These are phyloP conservation scores for Agonopterix heracliana DNA, from an alignment of 2,888 invertebrate species.

Conservation along the genomic window DNA sequence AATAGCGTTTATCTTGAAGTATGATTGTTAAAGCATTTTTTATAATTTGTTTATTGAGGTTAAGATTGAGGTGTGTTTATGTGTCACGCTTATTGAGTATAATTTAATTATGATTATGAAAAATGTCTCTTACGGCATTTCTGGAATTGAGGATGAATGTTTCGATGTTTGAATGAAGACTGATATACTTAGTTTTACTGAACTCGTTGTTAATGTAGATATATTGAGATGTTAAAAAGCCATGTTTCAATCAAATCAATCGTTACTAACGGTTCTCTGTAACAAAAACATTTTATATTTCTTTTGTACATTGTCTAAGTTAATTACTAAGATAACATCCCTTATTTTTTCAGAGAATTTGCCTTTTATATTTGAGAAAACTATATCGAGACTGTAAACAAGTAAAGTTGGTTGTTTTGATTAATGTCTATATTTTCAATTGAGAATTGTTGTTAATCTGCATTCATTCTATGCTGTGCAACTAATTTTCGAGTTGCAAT, in stretches of 20 bases:
- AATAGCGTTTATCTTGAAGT: too few relatives aligned
- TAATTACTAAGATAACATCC: slow-evolving; percentile 7
- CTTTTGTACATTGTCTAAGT: slow-evolving; percentile 23
- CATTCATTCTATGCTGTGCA: slow-evolving; percentile 7
- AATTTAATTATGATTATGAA: slow-evolving; percentile 6
- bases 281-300: slow-evolving; percentile 24
- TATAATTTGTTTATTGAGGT: slow-evolving; percentile 7
- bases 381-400: background rate
- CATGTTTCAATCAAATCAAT: slow-evolving; percentile 18
- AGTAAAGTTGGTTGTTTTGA: too few relatives aligned
- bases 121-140: slow-evolving; percentile 6
- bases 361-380: background rate
- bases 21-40: slow-evolving; percentile 1
- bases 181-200: slow-evolving; percentile 50
- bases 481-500: background rate
- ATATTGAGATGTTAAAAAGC: slow-evolving; percentile 29
- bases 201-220: slow-evolving; percentile 44
- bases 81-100: slow-evolving; percentile 1
- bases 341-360: slow-evolving; percentile 1
- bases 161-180: slow-evolving; percentile 63
- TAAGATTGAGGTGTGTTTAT: slow-evolving; percentile 1
- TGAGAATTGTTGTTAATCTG: background rate
- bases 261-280: slow-evolving; percentile 19
- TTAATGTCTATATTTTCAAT: background rate
- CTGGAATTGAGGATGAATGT: slow-evolving; percentile 23